Evolutionary conservation across 2,113 vertebrate genomes (phyloP), one percentile per base, ranked within the genome.

Genomic region (Rhinoderma darwinii): DNA sequence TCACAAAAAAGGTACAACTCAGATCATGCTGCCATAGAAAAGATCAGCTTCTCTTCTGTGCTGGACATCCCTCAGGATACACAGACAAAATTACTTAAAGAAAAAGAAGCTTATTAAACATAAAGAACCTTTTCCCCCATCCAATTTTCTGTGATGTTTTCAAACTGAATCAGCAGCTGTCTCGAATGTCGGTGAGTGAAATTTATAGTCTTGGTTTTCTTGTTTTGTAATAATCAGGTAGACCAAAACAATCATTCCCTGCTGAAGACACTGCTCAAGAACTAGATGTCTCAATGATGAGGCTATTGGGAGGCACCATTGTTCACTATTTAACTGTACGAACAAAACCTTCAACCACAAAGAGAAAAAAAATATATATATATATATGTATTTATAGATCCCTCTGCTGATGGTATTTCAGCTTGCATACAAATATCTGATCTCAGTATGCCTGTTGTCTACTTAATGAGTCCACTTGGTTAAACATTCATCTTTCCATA

Each of bases 141-240:
- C 85, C 85, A 82, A 82, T 87, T 87, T 82, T 85, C 73, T 37
- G 25, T 82, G 85, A 87, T 75, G 79, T 82, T 73, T 75, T 87
- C 56, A 87, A 56, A 82, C 79, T 75, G 54, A 82, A 82, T 82
- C 86, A 87, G 78, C 68, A 75, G 86, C 78, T 82, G 78, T 82
- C 79, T 82, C 22, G 5, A 27, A 25, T 82, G 37, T 73, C 51
- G 32, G 51, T 20, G n/a, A 87, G 50, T 74, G 78, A 87, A 87
- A 87, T 82, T 63, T 82, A 74, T 87, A 82, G 78, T 77, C 30
- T 76, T 0, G 2, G 79, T 77, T 25, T 25, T 39, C 47, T 63
- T 11, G 0, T 0, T 84, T 39, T 89, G 30, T 56, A 7, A 76
- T 59, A 27, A 2, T 74, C 39, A 82, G 87, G 56, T 15, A 88